Evolutionary conservation across 2,888 invertebrate genomes (phyloP), one percentile per base, ranked within the genome.

Genomic region (Bruchidius siliquastri): DNA sequence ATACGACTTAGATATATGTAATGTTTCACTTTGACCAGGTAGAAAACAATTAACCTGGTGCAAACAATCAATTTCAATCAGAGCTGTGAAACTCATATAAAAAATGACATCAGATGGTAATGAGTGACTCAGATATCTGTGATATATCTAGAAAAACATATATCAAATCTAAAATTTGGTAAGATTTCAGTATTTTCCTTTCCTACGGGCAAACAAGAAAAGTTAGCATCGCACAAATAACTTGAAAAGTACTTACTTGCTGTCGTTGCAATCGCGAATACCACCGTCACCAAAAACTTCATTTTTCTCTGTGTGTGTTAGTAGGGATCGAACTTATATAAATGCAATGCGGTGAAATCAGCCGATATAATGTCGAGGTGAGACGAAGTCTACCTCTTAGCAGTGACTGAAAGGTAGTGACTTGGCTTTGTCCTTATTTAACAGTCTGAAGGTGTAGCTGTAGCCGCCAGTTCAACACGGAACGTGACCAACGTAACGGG

Each of bases 391-490:
- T 80, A 83, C 83, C 81, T 81, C 81, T 78, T 74, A 75, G 74
- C 77, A 76, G 76, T 79, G 81, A 85, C 85, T 85, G 83, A 77
- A 79, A 77, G 77, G 79, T 77, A 79, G 79, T 76, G 76, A 76
- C 76, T 76, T 77, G 68, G 21, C 21, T 67, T 76, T 79, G 80
- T 80, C 77, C 80, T 80, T 83, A 84, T 84, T 83, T 85, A 84
- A 84, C 83, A 82, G 84, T 83, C 80, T 76, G 75, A 71, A 72
- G 71, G 69, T 80, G 79, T 79, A 74, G 80, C 71, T 74, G 49
- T 49, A 49, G 10, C 18, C 8, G 49, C 13, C 49, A 49, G 49
- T 49, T 18, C 13, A 18, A 49, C 49, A 49, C 49, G 13, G 49
- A 49, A 49, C 49, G 49, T 49, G 49, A 18, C 18, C 49, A 49